phyloP scores from a whole-genome alignment of 2,888 invertebrate genomes.

The Latrodectus elegans region DNA sequence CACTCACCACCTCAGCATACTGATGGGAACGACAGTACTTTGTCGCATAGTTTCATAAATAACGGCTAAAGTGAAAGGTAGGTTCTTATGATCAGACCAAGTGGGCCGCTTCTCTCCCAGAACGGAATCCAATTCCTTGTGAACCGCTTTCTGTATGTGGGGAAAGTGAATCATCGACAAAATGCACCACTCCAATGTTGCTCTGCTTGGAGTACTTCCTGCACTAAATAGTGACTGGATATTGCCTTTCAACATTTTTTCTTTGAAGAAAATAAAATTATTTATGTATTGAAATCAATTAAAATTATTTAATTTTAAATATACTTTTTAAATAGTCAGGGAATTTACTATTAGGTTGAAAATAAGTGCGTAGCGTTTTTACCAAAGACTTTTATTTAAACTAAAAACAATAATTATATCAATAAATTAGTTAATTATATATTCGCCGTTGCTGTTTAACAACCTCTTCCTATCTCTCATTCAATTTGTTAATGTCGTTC shows the following conservation, averaged over 20 bases:
- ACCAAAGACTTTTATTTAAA: too few species aligned
- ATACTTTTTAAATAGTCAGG: too few species aligned
- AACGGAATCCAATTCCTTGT: slow-evolving; percentile 80
- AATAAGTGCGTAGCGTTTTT: too few species aligned
- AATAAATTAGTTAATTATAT: too few species aligned
- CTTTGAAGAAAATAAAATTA: slow-evolving; percentile 14
- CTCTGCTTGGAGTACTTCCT: slow-evolving; percentile 68
- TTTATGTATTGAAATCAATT: too few species aligned
- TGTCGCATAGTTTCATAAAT: slow-evolving; percentile 85
- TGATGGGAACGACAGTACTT: slow-evolving; percentile 76
- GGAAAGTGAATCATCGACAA: slow-evolving; percentile 79
- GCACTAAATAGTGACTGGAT: slow-evolving; percentile 68
- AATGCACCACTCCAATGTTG: slow-evolving; percentile 74
- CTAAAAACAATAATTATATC: too few species aligned
- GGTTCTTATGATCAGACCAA: slow-evolving; percentile 80
- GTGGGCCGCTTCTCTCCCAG: slow-evolving; percentile 79
- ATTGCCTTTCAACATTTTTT: slow-evolving; percentile 68
- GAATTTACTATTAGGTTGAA: too few species aligned
- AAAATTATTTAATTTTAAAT: too few species aligned
- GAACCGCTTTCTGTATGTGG: slow-evolving; percentile 79
- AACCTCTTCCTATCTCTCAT: too few species aligned
- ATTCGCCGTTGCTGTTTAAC: too few species aligned
- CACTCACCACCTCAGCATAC: slow-evolving; percentile 68
- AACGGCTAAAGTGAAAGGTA: slow-evolving; percentile 87
- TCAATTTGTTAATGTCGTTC: too few species aligned